These are phyloP conservation scores for Toxotes lorentzi DNA, from an alignment of 2,797 vertebrate genomes.

Conservation along the genomic window DNA sequence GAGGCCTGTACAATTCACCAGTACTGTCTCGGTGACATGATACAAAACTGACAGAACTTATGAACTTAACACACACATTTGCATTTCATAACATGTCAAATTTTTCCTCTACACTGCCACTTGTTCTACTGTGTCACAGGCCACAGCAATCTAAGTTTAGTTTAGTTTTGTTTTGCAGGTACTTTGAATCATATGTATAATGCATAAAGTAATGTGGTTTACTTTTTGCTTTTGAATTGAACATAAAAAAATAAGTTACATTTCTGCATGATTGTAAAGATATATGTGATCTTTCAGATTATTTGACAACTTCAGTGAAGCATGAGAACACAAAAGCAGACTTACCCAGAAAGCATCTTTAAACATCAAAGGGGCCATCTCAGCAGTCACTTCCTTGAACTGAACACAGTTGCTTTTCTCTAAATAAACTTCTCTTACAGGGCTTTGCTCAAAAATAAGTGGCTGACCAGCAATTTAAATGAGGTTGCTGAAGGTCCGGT, in stretches of 20 bases:
- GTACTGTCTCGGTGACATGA: neutral
- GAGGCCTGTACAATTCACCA: neutral
- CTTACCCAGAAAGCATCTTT: constrained; percentile 97
- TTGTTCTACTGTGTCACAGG: neutral
- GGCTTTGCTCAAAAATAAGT: neutral
- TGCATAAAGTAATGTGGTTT: neutral
- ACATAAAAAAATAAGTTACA: neutral
- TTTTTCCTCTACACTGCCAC: neutral
- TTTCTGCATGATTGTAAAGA: neutral
- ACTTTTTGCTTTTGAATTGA: neutral
- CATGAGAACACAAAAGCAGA: constrained; percentile 30
- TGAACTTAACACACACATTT: neutral
- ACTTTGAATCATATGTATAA: neutral
- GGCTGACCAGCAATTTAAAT: neutral
- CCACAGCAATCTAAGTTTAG: too few species aligned
- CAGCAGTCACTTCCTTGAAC: constrained; percentile 33
- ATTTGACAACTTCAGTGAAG: neutral
- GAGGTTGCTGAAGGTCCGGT: neutral
- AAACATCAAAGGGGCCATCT: constrained; percentile 86
- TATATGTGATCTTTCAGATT: neutral
- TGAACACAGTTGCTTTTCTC: constrained; percentile 1
- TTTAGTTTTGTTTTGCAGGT: neutral
- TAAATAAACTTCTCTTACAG: neutral
- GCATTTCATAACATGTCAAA: neutral
- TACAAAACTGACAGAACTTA: neutral